Base-by-base conservation (phyloP, 2,888 invertebrate species). In the Drosophila demipolita region DNA sequence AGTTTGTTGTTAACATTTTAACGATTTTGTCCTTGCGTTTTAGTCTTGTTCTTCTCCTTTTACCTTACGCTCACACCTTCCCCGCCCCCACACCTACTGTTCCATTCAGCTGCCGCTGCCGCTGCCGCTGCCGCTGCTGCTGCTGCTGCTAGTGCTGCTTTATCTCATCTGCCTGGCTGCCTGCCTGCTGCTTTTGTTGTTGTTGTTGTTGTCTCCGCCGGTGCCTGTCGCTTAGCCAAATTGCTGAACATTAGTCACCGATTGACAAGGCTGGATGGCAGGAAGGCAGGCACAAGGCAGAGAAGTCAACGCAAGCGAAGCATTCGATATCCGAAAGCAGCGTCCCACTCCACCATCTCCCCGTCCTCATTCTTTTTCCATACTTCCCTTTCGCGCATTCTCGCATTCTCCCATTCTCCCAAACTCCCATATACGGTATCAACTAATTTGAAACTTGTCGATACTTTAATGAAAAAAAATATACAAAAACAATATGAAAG, bases 1-100 rank as follows among this genome's bases (percentile, higher is more conserved):
- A 83, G 82, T 78, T 86, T 88, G 90, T 90, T 87, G 90, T 87
- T 87, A 87, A 87, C 90, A 87, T 87, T 87, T 87, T 87, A 88
- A 90, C 87, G 90, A 87, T 90, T 90, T 90, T 87, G 90, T 87
- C 87, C 89, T 88, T 88, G 81, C 87, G 89, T 82, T 90, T 89
- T 84, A 67, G 73, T 70, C 42, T 54, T 55, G 50, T 52, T 54
- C 23, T 61, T 20, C 52, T 35, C 9, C n/a, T 17, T 23, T n/a
- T 23, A 38, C 53, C 33, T 6, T 33, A 17, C 3, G 4, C 52
- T n/a, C 1, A 12, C 20, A 3, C 26, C 38, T 23, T 11, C 33
- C n/a, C 35, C 35, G 17, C 40, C 29, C 32, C 33, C 48, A 29
- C 7, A 45, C 23, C 15, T 7, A 1, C 45, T 23, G 45, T 45